Conservation (phyloP, 2,797 vertebrate genomes). For the Zenarchopterus dispar region DNA sequence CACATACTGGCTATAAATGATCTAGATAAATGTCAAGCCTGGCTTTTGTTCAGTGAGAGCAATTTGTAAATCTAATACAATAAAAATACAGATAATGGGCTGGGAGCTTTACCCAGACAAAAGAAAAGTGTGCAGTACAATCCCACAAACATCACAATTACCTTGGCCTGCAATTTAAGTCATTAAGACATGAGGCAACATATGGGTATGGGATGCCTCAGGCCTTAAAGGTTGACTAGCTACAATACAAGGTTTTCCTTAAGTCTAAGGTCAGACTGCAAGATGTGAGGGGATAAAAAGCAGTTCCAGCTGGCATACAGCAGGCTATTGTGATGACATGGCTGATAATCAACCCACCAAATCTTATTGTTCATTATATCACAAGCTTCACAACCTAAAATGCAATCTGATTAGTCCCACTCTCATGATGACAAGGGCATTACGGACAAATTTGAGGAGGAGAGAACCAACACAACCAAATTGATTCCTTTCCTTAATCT, state of each 20-base stretch:
- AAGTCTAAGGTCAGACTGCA: slow-evolving; percentile 39
- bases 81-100: neutral
- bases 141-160: neutral
- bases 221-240: slow-evolving; percentile 2
- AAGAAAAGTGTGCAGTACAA: slow-evolving; percentile 8
- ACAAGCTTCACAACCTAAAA: slow-evolving; percentile 67
- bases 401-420: slow-evolving; percentile 74
- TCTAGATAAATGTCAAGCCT: slow-evolving; percentile 1
- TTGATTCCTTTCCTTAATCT: slow-evolving; percentile 66
- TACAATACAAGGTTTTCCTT: slow-evolving; percentile 18
- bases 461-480: slow-evolving; percentile 54
- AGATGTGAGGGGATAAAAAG: slow-evolving; percentile 57
- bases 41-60: neutral
- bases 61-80: neutral
- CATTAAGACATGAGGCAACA: neutral
- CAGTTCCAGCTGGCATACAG: slow-evolving; percentile 59
- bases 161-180: neutral
- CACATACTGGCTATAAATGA: neutral
- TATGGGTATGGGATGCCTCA: neutral
- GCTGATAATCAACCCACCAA: slow-evolving; percentile 50
- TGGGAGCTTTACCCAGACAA: neutral
- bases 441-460: slow-evolving; percentile 60
- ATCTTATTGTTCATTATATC: slow-evolving; percentile 64
- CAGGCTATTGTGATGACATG: slow-evolving; percentile 56
- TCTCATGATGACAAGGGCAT: slow-evolving; percentile 63